Evolutionary conservation across 35 echinoderm and acorn worm species (phyloP).

Genomic region (Amphiura filiformis): DNA sequence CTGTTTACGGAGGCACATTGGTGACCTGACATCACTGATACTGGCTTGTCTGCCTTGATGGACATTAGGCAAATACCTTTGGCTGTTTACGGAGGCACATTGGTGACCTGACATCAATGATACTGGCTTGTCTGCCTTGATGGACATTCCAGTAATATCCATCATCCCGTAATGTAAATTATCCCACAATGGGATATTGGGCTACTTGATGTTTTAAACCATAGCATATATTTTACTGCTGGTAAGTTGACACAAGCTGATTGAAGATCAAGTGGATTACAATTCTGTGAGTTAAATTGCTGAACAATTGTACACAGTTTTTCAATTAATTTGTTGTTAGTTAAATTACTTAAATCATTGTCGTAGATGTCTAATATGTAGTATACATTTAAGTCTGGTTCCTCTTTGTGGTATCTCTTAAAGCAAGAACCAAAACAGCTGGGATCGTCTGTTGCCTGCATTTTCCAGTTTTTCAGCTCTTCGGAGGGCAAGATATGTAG

Average conservation of each 20-base stretch:
- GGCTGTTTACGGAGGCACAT: no score
- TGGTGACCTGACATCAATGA: no score
- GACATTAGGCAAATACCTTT: no score
- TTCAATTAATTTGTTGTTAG: not conserved
- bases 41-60: no score
- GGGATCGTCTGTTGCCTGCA: not conserved
- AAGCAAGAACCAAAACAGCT: not conserved
- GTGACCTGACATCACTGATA: no score
- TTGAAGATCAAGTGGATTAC: not conserved
- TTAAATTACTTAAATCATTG: not conserved
- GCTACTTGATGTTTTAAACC: not conserved
- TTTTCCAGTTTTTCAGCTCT: not conserved
- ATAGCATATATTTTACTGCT: not conserved
- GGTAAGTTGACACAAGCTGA: not conserved
- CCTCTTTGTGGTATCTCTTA: not conserved
- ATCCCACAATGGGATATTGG: not conserved
- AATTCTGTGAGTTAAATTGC: not conserved
- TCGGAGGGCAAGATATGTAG: not conserved
- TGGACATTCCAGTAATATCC: no score
- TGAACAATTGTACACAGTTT: not conserved
- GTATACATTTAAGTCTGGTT: not conserved
- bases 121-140: no score
- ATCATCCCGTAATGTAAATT: no score
- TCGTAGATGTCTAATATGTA: not conserved
- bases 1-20: no score